Evolutionary conservation across 2,888 invertebrate genomes (phyloP).

Genomic region (Ectemnius continuus): DNA sequence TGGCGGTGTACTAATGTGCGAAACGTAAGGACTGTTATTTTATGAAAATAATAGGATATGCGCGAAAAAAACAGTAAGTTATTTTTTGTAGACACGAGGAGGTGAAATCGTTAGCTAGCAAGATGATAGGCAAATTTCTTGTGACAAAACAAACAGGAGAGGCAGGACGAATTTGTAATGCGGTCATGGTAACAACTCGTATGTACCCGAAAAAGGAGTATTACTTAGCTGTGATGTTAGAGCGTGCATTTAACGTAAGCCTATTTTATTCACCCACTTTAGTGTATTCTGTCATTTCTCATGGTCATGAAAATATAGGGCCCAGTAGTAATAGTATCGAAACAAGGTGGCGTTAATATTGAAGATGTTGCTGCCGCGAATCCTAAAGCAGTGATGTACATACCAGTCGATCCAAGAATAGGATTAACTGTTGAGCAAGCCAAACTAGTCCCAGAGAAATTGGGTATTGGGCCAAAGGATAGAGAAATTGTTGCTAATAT

Average conservation of each 20-base stretch:
- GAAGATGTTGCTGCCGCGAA: constrained; percentile 94
- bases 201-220: constrained; percentile 97
- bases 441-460: constrained; percentile 81
- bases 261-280: not conserved
- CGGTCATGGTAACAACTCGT: constrained; percentile 96
- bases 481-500: constrained; percentile 44
- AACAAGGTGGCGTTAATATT: constrained; percentile 96
- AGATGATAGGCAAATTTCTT: constrained; percentile 94
- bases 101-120: constrained; percentile 86
- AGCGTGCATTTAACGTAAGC: constrained; percentile 86
- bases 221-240: constrained; percentile 98
- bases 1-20: constrained; percentile 94
- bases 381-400: constrained; percentile 92
- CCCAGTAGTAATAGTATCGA: constrained; percentile 94
- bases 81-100: constrained; percentile 84
- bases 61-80: not conserved
- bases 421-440: constrained; percentile 88
- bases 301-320: constrained; percentile 81
- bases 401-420: constrained; percentile 88
- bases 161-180: constrained; percentile 92
- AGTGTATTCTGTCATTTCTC: not conserved
- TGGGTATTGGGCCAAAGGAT: constrained; percentile 46
- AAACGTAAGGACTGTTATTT: constrained; percentile 80
- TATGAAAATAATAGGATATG: not conserved
- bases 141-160: constrained; percentile 97